Percentiles rank a stretch among this genome's conserved stretches.
phyloP scores from a whole-genome alignment of 1,140 invertebrate species.

The Argopecten irradians region DNA sequence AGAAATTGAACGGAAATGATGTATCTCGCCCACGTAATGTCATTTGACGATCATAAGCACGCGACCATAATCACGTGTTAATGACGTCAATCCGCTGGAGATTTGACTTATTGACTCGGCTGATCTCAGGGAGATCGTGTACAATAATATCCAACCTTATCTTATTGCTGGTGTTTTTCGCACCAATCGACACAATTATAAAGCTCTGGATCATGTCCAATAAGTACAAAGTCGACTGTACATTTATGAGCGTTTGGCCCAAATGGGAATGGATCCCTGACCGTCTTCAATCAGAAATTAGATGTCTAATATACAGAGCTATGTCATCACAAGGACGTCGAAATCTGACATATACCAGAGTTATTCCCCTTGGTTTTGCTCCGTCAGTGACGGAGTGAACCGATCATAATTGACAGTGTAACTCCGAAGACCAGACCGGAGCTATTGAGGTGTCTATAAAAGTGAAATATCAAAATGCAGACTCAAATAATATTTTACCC shows the following conservation, averaged over 20 bases:
- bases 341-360: no score
- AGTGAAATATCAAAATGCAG: no score
- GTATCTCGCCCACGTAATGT: background rate
- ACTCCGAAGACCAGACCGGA: no score
- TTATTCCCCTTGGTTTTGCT: no score
- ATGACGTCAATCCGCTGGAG: background rate
- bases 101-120: background rate
- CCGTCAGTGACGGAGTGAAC: no score
- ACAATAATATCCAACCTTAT: no score
- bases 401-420: no score
- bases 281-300: background rate
- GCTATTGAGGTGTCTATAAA: no score
- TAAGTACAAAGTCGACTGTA: background rate
- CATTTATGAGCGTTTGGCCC: background rate
- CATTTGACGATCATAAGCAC: background rate
- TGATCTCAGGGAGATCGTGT: background rate
- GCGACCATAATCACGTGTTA: background rate
- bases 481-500: no score
- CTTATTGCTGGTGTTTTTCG: background rate
- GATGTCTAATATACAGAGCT: no score
- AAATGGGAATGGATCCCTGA: background rate
- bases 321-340: no score
- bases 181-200: background rate
- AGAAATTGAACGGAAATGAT: background rate
- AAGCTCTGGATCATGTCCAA: background rate